These are phyloP conservation scores for Drosophila paramelanica DNA, from an alignment of 2,888 invertebrate genomes.

Conservation along the genomic window DNA sequence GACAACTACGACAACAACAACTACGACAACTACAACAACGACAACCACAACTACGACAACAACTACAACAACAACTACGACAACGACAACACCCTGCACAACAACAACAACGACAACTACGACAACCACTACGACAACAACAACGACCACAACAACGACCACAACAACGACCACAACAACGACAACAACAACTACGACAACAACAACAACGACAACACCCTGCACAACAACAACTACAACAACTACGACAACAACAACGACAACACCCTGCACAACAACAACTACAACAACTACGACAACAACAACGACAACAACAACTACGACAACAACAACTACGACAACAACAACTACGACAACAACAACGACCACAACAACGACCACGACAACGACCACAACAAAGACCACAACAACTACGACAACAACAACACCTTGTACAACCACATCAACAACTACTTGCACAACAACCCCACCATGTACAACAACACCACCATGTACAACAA, in stretches of 20 bases:
- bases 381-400: background rate
- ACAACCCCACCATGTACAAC: constrained; percentile 4
- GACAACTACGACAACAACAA: constrained; percentile 6
- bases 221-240: constrained; percentile 4
- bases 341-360: constrained; percentile 1
- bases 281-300: background rate
- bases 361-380: constrained; percentile 1
- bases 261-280: constrained; percentile 2
- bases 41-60: constrained; percentile 1
- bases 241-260: constrained; percentile 13
- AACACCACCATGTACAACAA: constrained; percentile 1
- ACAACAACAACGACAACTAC: constrained; percentile 2
- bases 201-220: constrained; percentile 17
- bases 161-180: constrained; percentile 15
- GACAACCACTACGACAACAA: background rate
- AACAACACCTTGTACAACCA: constrained; percentile 2
- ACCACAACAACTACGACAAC: constrained; percentile 2
- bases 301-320: background rate
- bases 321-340: constrained; percentile 5
- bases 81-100: constrained; percentile 4
- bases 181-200: background rate
- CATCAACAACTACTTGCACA: constrained; percentile 15
- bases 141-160: constrained; percentile 7
- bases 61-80: background rate
- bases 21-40: constrained; percentile 6